Base-by-base conservation (phyloP, 2,888 invertebrate species). In the Ommatoiulus sabulosus region DNA sequence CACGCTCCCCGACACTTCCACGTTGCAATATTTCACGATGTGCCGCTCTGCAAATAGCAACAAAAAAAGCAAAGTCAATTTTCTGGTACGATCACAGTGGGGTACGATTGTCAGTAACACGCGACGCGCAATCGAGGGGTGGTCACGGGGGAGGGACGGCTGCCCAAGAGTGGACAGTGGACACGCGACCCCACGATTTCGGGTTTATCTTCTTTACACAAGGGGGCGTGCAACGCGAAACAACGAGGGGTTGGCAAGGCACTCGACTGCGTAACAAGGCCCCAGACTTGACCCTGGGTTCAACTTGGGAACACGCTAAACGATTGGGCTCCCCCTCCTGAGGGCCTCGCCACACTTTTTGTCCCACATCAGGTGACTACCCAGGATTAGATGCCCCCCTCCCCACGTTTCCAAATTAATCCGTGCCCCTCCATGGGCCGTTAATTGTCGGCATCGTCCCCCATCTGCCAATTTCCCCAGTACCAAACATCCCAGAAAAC, bases 21-120 rank as follows among this genome's bases (percentile, higher is more conserved):
- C 72, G 63, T 87, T 87, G 48, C 89, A 89, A 43, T 87, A 72
- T n/a, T 87, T 35, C 15, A 89, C 80, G 63, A 89, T 44, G 44
- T 84, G 52, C 44, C 44, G n/a, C 44, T 24, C 88, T 88, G 63
- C 44, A 88, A 87, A 46, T 17, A 44, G 46, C 44, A 35, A 86
- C n/a, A 17, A 86, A 1, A 86, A 86, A 86, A 86, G 12, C 20
- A 48, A n/a, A 44, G 43, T 17, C n/a, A n/a, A 57, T 57, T 57
- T n/a, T 57, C 10, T 15, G n/a, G 57, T 5, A n/a, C 5, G n/a
- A n/a, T 6, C n/a, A 35, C 35, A 35, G 35, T 35, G 35, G 0
- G 35, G 35, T 35, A 35, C 35, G 35, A 35, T 35, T 35, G 35
- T 35, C 35, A 35, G 35, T 35, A 35, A 35, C 35, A 35, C 35